phyloP scores from a whole-genome alignment of 35 echinoderm and acorn worm species.

The Amphiura filiformis region DNA sequence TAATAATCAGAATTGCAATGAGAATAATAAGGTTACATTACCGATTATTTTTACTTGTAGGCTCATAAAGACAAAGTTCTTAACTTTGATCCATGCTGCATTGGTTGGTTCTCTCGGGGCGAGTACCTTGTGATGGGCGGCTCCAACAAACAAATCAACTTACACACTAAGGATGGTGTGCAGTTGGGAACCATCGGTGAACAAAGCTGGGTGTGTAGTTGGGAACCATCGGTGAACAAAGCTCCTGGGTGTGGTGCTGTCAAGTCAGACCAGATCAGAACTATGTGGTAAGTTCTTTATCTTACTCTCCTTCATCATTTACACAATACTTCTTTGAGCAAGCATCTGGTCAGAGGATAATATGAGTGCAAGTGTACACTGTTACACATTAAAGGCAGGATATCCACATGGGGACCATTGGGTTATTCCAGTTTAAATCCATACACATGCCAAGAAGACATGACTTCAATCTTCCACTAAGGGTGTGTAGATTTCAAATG shows the following conservation, averaged over 20 bases:
- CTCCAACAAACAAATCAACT: constrained; percentile 71
- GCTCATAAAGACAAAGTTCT: constrained; percentile 75
- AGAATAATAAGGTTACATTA: too few relatives aligned
- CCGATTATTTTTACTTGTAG: constrained; percentile 6
- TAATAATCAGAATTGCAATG: too few relatives aligned
- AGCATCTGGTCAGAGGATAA: too few relatives aligned
- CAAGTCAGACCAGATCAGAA: constrained; percentile 97
- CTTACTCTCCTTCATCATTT: too few relatives aligned
- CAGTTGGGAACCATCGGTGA: constrained; percentile 91
- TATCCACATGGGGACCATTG: too few relatives aligned
- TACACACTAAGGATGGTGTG: constrained; percentile 88
- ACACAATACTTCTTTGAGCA: too few relatives aligned
- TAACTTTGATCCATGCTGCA: constrained; percentile 81
- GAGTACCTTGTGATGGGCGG: constrained; percentile 95
- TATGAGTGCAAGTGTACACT: too few relatives aligned
- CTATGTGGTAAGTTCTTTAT: constrained; percentile 86
- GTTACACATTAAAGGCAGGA: too few relatives aligned
- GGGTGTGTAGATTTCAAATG: too few relatives aligned
- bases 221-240: constrained; percentile 92
- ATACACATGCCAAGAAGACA: too few relatives aligned
- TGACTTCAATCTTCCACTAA: too few relatives aligned
- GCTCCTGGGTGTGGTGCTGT: constrained; percentile 91
- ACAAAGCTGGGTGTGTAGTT: constrained; percentile 94
- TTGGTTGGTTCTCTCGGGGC: constrained; percentile 80
- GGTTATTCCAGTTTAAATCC: too few relatives aligned